Conservation (phyloP, 2,113 vertebrate genomes). For the Pelecanoides urinatrix region DNA sequence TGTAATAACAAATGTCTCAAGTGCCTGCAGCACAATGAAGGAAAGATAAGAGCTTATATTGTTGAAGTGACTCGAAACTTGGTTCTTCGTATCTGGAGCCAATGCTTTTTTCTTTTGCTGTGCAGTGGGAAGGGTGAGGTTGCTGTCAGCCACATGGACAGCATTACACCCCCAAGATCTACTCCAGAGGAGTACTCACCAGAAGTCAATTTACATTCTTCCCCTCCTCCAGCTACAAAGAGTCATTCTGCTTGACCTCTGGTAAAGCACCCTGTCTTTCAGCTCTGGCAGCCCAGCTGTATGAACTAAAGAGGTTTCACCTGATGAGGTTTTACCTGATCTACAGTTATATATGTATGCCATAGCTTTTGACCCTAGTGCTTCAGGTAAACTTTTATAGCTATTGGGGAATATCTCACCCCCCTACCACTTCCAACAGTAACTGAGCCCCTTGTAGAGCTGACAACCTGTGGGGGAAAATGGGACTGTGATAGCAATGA, state of each 20-base stretch:
- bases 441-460: background rate
- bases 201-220: background rate
- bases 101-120: background rate
- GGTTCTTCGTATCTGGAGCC: fast-evolving
- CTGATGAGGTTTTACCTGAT: background rate
- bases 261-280: background rate
- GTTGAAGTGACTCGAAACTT: background rate
- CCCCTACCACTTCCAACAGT: background rate
- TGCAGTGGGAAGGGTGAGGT: background rate
- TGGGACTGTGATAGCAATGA: background rate
- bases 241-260: background rate
- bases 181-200: background rate
- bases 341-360: fast-evolving
- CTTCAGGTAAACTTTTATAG: background rate
- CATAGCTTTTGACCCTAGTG: fast-evolving
- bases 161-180: background rate
- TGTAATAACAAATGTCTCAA: background rate
- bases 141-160: background rate
- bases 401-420: background rate
- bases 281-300: background rate
- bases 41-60: background rate
- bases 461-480: background rate
- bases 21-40: background rate
- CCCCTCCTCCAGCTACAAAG: background rate
- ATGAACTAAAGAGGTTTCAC: background rate